phyloP scores from a whole-genome alignment of 2,113 vertebrate species.

The Spea bombifrons region DNA sequence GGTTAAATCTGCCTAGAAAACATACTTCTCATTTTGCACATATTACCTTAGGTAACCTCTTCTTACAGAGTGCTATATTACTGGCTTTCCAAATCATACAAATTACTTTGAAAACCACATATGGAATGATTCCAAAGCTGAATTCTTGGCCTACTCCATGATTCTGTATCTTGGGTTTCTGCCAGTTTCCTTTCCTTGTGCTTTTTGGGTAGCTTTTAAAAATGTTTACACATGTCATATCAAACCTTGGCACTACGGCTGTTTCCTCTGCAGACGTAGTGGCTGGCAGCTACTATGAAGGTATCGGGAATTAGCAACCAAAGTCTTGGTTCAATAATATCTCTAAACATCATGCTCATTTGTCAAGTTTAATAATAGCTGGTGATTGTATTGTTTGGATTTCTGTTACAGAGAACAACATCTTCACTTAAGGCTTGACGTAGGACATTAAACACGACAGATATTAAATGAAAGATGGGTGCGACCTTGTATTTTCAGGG shows the following conservation, averaged over 20 bases:
- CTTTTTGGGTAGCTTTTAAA: slow-evolving; percentile 57
- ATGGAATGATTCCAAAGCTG: slow-evolving; percentile 65
- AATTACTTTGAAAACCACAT: slow-evolving; percentile 69
- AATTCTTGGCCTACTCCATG: slow-evolving; percentile 66
- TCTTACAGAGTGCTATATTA: slow-evolving; percentile 63
- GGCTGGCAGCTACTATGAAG: slow-evolving; percentile 42
- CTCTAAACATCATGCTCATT: slow-evolving; percentile 41
- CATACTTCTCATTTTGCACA: slow-evolving; percentile 54
- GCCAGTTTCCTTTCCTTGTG: slow-evolving; percentile 61
- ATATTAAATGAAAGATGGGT: slow-evolving; percentile 27
- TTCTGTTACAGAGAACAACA: slow-evolving; percentile 24
- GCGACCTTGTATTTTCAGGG: slow-evolving; percentile 14
- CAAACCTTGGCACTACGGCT: slow-evolving; percentile 48
- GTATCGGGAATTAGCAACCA: slow-evolving; percentile 48
- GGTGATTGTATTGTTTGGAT: slow-evolving; percentile 37
- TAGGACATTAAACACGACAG: slow-evolving; percentile 31
- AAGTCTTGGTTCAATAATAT: slow-evolving; percentile 35
- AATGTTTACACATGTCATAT: slow-evolving; percentile 55
- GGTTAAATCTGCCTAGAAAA: slow-evolving; percentile 45
- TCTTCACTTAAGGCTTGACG: slow-evolving; percentile 34
- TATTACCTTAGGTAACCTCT: slow-evolving; percentile 72
- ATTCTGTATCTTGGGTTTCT: slow-evolving; percentile 51
- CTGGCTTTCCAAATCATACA: slow-evolving; percentile 71
- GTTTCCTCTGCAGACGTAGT: slow-evolving; percentile 50
- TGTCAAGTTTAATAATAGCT: slow-evolving; percentile 47